Conservation (phyloP, 2,888 invertebrate species). For the Harpalus rubripes region DNA sequence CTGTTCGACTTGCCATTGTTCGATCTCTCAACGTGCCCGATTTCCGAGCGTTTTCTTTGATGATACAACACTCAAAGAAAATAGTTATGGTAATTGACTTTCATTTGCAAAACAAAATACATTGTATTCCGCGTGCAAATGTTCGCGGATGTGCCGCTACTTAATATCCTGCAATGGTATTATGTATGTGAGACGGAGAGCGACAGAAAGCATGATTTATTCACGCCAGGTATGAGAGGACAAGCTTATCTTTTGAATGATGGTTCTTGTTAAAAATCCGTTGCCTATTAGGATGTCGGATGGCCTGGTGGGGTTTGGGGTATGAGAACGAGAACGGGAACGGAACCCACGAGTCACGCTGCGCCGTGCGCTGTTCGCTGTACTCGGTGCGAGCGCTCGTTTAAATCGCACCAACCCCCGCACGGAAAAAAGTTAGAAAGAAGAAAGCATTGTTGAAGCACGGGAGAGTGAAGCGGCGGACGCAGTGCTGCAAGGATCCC, state of each 20-base stretch:
- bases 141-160: slow-evolving; percentile 54
- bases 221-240: slow-evolving; percentile 74
- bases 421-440: slow-evolving; percentile 54
- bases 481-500: slow-evolving; percentile 24
- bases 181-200: slow-evolving; percentile 68
- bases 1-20: slow-evolving; percentile 48
- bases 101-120: slow-evolving; percentile 60
- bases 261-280: slow-evolving; percentile 75
- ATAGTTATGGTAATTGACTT: slow-evolving; percentile 61
- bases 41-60: slow-evolving; percentile 61
- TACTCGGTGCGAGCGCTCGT: slow-evolving; percentile 39
- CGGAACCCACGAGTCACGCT: slow-evolving; percentile 41
- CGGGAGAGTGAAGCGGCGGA: slow-evolving; percentile 18
- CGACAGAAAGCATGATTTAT: slow-evolving; percentile 74
- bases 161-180: slow-evolving; percentile 68
- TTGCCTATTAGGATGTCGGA: slow-evolving; percentile 74
- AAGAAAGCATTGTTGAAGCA: slow-evolving; percentile 56
- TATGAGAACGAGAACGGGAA: slow-evolving; percentile 48
- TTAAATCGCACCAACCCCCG: slow-evolving; percentile 46
- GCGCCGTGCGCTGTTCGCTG: slow-evolving; percentile 18
- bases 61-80: slow-evolving; percentile 61
- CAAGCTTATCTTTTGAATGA: slow-evolving; percentile 75
- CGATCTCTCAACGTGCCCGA: slow-evolving; percentile 53
- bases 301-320: slow-evolving; percentile 57
- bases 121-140: slow-evolving; percentile 56